Conservation (phyloP, 2,113 vertebrate genomes). For the Crypturellus undulatus region DNA sequence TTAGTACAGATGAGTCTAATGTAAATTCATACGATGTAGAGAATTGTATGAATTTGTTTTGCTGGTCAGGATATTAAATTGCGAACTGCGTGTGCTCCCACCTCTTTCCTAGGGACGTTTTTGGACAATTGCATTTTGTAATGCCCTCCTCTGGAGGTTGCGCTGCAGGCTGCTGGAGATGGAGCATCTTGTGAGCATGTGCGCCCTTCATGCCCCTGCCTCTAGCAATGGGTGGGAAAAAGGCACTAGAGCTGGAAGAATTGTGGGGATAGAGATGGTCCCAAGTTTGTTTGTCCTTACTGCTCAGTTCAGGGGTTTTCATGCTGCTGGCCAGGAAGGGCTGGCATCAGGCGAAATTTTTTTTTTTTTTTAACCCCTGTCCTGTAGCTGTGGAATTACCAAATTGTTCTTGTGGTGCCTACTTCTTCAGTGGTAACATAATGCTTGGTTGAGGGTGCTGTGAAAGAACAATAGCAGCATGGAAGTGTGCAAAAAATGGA, state of each 20-base stretch:
- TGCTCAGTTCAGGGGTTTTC: not conserved
- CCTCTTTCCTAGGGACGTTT: not conserved
- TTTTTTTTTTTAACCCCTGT: conserved; percentile 22
- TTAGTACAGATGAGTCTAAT: not conserved
- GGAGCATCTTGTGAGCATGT: not conserved
- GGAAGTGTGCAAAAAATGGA: not conserved
- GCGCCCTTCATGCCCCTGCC: not conserved
- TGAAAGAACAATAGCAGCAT: not conserved
- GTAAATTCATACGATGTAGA: not conserved
- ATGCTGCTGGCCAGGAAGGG: not conserved
- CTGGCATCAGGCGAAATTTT: not conserved
- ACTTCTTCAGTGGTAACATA: not conserved
- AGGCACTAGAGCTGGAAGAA: not conserved
- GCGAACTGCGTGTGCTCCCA: not conserved
- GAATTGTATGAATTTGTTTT: not conserved
- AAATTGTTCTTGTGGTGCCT: not conserved
- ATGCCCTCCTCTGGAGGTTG: not conserved
- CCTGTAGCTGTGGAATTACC: not conserved
- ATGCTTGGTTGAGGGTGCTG: not conserved
- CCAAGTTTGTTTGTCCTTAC: not conserved
- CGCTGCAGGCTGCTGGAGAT: not conserved
- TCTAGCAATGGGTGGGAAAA: rapidly evolving
- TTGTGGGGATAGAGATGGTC: not conserved
- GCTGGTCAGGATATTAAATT: not conserved
- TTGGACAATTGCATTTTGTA: not conserved